phyloP scores from a whole-genome alignment of 30 jellyfish, hydroid and myxozoan genomes.

The Hydractinia symbiolongicarpus region DNA sequence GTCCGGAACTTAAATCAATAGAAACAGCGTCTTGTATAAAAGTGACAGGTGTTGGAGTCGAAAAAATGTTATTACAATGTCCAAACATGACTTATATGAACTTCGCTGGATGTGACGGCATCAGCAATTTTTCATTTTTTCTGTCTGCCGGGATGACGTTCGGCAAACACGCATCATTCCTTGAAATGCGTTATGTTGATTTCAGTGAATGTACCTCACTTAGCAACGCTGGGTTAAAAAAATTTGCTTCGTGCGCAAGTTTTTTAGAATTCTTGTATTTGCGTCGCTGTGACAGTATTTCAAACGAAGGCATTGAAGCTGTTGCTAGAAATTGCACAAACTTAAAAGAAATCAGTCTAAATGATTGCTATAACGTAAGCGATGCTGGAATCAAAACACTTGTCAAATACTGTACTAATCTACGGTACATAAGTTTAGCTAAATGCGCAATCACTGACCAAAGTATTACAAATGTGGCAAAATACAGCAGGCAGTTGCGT shows the following conservation, averaged over 20 bases:
- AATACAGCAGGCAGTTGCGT: constrained; percentile 41
- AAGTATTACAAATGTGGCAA: constrained; percentile 46
- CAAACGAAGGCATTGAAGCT: constrained; percentile 57
- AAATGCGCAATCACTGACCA: constrained; percentile 64
- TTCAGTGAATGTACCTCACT: constrained; percentile 57
- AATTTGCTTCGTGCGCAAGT: constrained; percentile 52
- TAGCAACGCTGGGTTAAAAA: constrained; percentile 44
- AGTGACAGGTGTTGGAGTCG: constrained; percentile 64
- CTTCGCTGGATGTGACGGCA: constrained; percentile 57
- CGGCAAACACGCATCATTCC: constrained; percentile 68
- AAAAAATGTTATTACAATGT: constrained; percentile 54
- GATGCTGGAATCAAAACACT: constrained; percentile 60
- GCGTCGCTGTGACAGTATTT: constrained; percentile 60
- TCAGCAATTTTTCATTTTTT: constrained; percentile 31
- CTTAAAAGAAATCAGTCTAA: constrained; percentile 62
- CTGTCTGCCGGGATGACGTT: constrained; percentile 36
- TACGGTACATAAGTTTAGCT: constrained; percentile 78
- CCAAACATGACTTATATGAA: constrained; percentile 58
- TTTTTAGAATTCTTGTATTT: constrained; percentile 59
- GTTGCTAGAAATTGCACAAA: constrained; percentile 60
- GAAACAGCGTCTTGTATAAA: constrained; percentile 50
- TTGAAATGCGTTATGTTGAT: constrained; percentile 63
- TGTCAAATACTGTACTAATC: constrained; percentile 43
- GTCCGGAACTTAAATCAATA: constrained; percentile 61
- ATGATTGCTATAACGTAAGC: constrained; percentile 52